Base-by-base conservation (phyloP, 1,140 invertebrate species). In the Phthorimaea operculella region DNA sequence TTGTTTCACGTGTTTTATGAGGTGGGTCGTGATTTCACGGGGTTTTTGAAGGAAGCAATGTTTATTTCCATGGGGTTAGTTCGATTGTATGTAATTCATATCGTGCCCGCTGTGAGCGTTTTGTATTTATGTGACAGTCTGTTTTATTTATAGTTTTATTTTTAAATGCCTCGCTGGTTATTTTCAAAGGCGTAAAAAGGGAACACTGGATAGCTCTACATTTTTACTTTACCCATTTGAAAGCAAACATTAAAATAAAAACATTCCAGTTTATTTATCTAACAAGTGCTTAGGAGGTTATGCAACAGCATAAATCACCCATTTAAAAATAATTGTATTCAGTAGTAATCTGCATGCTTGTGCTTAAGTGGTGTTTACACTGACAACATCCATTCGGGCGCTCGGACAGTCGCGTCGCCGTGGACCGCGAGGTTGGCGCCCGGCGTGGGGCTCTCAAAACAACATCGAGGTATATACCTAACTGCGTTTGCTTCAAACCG, bases 1-100 rank as follows among this genome's bases (percentile, higher is more conserved):
- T 83, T 83, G 79, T 83, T 83, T 82, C 77, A 80, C 74, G 76
- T 83, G 79, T 80, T 83, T 83, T 83, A 83, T 83, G 80, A 81
- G 78, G 78, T 81, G 76, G 76, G 74, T 72, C 72, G 72, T 72
- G 76, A 81, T 81, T 83, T 79, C 74, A 79, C 76, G 77, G 72
- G 66, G 66, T 60, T 79, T 28, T 66, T 79, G 45, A 47, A 18
- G 15, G 45, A 9, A 47, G 45, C 45, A 3, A 39, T 39, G 36
- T 39, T 39, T 39, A 39, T 39, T 39, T 39, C 36, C 36, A 39
- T 39, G 36, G 63, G 71, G 62, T 68, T 61, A 57, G 64, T 70
- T 70, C 66, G 68, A 74, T 74, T 72, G 71, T 64, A 58, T 66
- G 68, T 76, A 73, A 76, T 63, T 74, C 74, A 70, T 64, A 47